These are phyloP conservation scores for Ameiurus melas DNA, from an alignment of 2,113 vertebrate species.

Conservation along the genomic window DNA sequence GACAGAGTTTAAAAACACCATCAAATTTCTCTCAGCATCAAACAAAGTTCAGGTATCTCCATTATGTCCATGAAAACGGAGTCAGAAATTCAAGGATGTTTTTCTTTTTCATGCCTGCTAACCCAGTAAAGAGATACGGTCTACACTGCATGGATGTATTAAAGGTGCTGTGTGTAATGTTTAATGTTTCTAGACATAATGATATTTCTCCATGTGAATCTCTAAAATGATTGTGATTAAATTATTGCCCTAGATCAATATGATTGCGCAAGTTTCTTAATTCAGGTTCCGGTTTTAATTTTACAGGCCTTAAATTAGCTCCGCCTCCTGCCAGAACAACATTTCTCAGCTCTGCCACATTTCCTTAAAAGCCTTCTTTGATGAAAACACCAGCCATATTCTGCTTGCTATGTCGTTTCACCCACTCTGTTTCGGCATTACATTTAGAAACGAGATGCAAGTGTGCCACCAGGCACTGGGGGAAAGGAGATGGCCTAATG, in stretches of 20 bases:
- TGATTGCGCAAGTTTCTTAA: not conserved
- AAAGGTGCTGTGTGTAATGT: not conserved
- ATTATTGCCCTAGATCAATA: not conserved
- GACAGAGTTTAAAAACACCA: conserved; percentile 3
- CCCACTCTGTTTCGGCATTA: not conserved
- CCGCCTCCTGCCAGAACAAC: too few relatives aligned
- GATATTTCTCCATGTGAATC: not conserved
- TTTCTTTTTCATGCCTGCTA: not conserved
- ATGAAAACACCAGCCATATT: not conserved
- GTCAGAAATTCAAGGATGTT: not conserved
- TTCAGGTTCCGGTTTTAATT: not conserved
- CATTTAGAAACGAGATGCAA: conserved; percentile 47
- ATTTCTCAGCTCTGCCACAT: not conserved
- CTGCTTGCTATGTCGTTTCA: not conserved
- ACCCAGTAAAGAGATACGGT: not conserved
- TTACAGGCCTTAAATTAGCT: not conserved
- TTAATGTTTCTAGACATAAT: not conserved
- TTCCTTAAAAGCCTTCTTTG: not conserved
- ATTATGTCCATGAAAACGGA: not conserved
- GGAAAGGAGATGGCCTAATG: conserved; percentile 47
- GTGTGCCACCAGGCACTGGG: conserved; percentile 53
- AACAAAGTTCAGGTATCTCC: not conserved
- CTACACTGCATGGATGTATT: not conserved
- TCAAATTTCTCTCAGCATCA: not conserved
- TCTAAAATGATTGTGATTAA: too few relatives aligned